A percentile compares a stretch with the other conserved stretches of the same genome.
Evolutionary conservation across 2,113 vertebrate species (phyloP).

Genomic region (Cololabis saira): DNA sequence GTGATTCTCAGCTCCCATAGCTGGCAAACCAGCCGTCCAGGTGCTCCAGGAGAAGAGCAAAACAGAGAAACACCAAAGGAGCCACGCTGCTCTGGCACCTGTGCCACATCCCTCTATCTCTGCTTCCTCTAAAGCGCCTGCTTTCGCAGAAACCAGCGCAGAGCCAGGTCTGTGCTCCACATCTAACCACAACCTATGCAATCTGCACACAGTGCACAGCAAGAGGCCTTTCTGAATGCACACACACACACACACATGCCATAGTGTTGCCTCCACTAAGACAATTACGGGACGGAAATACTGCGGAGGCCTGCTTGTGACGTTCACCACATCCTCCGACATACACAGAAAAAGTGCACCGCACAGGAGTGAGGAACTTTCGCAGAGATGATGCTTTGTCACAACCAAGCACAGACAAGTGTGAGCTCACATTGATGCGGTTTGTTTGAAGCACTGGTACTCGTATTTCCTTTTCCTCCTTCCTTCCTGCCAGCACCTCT

Average conservation of each 20-base stretch:
- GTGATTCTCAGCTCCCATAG: conserved; percentile 1
- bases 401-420: conserved; percentile 13
- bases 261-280: conserved; percentile 22
- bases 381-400: conserved; percentile 24
- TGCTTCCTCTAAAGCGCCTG: conserved; percentile 43
- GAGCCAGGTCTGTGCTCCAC: conserved; percentile 28
- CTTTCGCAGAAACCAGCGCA: conserved; percentile 70
- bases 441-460: conserved; percentile 53
- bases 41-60: conserved; percentile 29
- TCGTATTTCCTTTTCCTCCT: conserved; percentile 49
- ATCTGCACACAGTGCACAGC: conserved; percentile 40
- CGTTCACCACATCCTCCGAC: conserved; percentile 72
- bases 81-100: conserved; percentile 61
- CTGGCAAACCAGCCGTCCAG: conserved; percentile 32
- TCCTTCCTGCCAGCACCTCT: conserved; percentile 32
- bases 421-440: conserved; percentile 57
- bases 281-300: conserved; percentile 35
- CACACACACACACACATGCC: conserved; percentile 10
- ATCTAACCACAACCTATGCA: conserved; percentile 60
- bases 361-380: conserved; percentile 33
- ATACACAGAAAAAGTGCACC: conserved; percentile 65
- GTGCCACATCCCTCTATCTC: conserved; percentile 59
- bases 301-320: conserved; percentile 34
- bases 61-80: conserved; percentile 63
- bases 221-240: conserved; percentile 29